Evolutionary conservation across 2,888 invertebrate species (phyloP), one percentile per base, ranked within the genome.

Genomic region (Branchipolynoe longqiensis): DNA sequence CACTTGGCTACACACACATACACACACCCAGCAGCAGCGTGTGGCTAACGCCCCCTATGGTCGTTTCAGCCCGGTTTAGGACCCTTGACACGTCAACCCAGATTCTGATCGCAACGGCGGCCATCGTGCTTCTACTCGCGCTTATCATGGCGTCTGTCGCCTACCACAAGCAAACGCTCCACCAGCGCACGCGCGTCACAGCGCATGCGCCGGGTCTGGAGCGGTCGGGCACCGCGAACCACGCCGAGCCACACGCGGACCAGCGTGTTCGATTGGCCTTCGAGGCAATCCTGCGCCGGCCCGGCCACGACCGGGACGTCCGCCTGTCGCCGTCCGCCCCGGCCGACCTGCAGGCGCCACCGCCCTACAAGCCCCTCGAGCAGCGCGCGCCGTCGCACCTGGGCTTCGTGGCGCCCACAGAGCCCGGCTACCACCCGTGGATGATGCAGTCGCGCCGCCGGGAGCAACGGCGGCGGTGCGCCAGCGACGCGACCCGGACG

Each of bases 371-470:
- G 54, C 28, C 48, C 28, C 78, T 48, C 0, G 3, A 1, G 1
- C 4, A 64, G 8, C 41, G 78, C 25, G 48, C 78, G 1, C 78
- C 78, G 2, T 78, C 78, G 0, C 78, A 78, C 22, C 18, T 78
- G 28, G 78, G 78, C 25, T 78, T 78, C 28, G 28, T 78, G 41
- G 78, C 78, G 14, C 78, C 78, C 25, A 22, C 41, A 2, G 48
- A 78, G 48, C 78, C 78, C 8, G 78, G 78, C 28, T 78, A 78
- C 78, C 25, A 33, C 33, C 78, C 78, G 0, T 78, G 78, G 78
- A 78, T 48, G 78, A 48, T 78, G 25, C 78, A 41, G 28, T n/a
- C 36, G 3, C 12, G 62, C 12, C 41, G 78, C 0, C 41, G 48
- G 8, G 41, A 25, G 4, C 25, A 33, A 1, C 48, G 48, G n/a